phyloP scores from a whole-genome alignment of 2,113 vertebrate genomes.

The Dermatemys mawii region DNA sequence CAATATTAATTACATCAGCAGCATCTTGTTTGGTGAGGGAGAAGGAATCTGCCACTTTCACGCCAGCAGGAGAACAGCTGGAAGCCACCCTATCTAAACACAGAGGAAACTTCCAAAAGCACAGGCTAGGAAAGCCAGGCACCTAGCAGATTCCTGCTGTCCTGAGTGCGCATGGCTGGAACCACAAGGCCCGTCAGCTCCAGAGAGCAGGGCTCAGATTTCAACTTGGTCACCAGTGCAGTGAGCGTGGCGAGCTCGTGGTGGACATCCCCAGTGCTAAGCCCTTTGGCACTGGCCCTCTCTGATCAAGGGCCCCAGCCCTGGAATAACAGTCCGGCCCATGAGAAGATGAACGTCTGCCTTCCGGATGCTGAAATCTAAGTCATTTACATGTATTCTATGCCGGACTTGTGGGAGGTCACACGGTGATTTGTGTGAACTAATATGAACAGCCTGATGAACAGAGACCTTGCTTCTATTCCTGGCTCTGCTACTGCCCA shows the following conservation, averaged over 20 bases:
- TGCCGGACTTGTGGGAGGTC: neutral
- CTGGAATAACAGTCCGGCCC: neutral
- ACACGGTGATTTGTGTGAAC: neutral
- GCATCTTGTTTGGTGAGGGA: neutral
- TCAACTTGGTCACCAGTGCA: neutral
- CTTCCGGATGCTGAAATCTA: neutral
- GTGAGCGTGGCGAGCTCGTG: neutral
- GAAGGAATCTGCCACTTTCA: neutral
- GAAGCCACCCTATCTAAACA: neutral
- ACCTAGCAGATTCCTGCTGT: rapidly evolving
- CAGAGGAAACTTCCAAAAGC: neutral
- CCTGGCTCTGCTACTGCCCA: neutral
- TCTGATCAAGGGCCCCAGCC: neutral
- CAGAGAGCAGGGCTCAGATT: neutral
- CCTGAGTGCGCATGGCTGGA: rapidly evolving
- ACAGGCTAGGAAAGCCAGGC: neutral
- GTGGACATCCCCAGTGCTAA: neutral
- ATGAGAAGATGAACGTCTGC: neutral
- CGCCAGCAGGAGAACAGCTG: neutral
- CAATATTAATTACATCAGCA: constrained; percentile 47
- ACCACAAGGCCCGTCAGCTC: too few species aligned
- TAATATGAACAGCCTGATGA: neutral
- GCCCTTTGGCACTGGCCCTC: neutral
- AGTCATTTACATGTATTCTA: neutral
- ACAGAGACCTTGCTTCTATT: neutral